These are phyloP conservation scores for Enteromius afrohamiltoni DNA, from an alignment of 2,797 vertebrate species.

Conservation along the genomic window DNA sequence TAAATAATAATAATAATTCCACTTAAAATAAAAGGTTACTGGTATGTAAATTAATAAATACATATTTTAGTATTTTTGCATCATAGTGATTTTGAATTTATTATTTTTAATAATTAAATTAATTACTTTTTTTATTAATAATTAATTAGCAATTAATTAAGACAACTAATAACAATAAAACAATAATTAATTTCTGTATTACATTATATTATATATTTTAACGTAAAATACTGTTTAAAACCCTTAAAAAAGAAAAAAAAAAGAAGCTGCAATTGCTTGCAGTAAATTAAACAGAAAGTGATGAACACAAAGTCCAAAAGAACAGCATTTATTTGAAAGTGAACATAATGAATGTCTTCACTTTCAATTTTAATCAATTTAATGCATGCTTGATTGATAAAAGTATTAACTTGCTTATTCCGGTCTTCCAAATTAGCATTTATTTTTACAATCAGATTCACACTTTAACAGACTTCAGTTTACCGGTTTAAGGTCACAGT, in stretches of 20 bases:
- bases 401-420: not conserved
- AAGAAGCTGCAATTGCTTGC: not conserved
- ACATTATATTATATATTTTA: not conserved
- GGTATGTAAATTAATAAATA: not conserved
- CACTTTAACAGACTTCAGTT: conserved; percentile 24
- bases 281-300: no score
- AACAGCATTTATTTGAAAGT: not conserved
- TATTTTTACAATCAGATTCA: not conserved
- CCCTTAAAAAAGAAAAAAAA: no score
- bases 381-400: not conserved
- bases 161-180: not conserved
- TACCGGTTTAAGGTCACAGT: conserved; percentile 96
- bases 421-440: not conserved
- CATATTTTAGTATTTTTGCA: not conserved
- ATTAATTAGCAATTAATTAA: not conserved
- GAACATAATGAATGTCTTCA: not conserved
- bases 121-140: not conserved
- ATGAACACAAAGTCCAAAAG: not conserved
- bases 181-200: not conserved
- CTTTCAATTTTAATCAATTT: not conserved
- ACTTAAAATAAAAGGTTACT: not conserved
- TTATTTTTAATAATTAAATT: not conserved
- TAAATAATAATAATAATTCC: not conserved
- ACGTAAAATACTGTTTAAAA: not conserved
- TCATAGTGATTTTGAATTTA: not conserved